Evolutionary conservation across 2,888 invertebrate genomes (phyloP).

Genomic region (Orgyia antiqua): DNA sequence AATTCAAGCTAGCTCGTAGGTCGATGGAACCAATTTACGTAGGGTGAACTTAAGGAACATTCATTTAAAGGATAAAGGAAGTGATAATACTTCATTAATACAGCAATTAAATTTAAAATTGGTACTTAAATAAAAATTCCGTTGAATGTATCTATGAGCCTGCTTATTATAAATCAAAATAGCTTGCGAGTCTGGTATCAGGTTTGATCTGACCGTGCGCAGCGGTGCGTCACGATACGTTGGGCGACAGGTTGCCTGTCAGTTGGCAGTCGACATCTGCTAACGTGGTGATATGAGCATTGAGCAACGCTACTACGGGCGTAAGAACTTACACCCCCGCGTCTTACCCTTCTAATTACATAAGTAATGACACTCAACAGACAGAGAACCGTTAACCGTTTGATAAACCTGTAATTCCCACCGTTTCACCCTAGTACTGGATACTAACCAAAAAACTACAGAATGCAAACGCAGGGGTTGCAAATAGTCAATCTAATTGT

Average conservation of each 20-base stretch:
- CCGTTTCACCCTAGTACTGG: constrained; percentile 41
- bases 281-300: constrained; percentile 30
- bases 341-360: constrained; percentile 68
- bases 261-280: constrained; percentile 70
- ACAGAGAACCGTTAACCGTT: constrained; percentile 72
- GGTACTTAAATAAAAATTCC: not conserved
- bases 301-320: constrained; percentile 38
- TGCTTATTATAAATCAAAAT: constrained; percentile 51
- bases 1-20: constrained; percentile 39
- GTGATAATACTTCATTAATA: not conserved
- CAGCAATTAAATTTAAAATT: constrained; percentile 4
- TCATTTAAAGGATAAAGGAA: constrained; percentile 14
- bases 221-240: constrained; percentile 69
- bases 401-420: constrained; percentile 60
- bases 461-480: constrained; percentile 67
- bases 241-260: constrained; percentile 74
- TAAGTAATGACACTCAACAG: constrained; percentile 52
- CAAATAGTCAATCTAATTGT: constrained; percentile 65
- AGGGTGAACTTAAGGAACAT: constrained; percentile 36
- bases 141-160: not conserved
- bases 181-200: constrained; percentile 54
- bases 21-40: constrained; percentile 40
- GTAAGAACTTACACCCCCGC: constrained; percentile 63
- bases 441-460: constrained; percentile 40
- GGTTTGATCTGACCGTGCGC: constrained; percentile 55